phyloP scores from a whole-genome alignment of 1,140 invertebrate genomes.

The Lepidostoma basale region DNA sequence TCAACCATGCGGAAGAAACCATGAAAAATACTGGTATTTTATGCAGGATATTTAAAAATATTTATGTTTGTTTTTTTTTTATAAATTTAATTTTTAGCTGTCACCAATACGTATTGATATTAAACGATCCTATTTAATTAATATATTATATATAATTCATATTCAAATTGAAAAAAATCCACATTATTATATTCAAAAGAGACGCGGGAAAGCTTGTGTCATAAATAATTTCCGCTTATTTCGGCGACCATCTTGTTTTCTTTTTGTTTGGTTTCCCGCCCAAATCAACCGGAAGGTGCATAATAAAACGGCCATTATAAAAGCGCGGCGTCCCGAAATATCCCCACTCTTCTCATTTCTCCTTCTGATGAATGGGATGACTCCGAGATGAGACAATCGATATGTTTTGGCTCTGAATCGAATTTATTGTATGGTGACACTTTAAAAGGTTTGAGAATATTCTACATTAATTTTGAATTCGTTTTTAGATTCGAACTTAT shows the following conservation, averaged over 20 bases:
- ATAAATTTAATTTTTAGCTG: too few species aligned
- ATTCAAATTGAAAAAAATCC: too few species aligned
- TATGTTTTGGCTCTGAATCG: background rate
- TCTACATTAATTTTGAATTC: too few species aligned
- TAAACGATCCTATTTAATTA: too few species aligned
- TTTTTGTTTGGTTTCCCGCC: constrained; percentile 12
- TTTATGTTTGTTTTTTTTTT: too few species aligned
- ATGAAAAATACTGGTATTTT: too few species aligned
- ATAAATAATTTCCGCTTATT: constrained; percentile 25
- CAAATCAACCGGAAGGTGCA: constrained; percentile 34
- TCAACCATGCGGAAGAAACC: too few species aligned
- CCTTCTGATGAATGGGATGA: background rate
- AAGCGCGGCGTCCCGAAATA: background rate
- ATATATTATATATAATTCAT: too few species aligned
- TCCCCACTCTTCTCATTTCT: background rate
- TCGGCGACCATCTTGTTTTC: constrained; percentile 1
- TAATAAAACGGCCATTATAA: background rate
- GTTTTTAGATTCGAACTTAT: too few species aligned
- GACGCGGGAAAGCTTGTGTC: background rate
- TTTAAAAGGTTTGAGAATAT: background rate
- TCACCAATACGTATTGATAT: too few species aligned
- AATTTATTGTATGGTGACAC: background rate
- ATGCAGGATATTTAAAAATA: too few species aligned
- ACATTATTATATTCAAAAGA: background rate
- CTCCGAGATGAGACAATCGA: background rate